phyloP scores from a whole-genome alignment of 2,797 vertebrate species.

The Oreochromis grahami region DNA sequence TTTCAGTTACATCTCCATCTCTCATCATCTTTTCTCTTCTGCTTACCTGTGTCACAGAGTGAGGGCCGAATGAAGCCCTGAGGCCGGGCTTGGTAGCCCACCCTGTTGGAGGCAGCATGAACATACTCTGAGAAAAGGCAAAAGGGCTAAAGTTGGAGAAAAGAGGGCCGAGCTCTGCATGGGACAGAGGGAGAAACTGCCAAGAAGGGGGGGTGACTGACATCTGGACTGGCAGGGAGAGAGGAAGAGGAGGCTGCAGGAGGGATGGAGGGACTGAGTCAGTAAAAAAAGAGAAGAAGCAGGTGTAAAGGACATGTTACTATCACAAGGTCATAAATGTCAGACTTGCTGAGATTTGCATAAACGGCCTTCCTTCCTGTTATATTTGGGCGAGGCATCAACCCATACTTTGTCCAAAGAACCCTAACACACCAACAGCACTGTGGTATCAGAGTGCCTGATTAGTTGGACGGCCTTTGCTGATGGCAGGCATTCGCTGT shows the following conservation, averaged over 20 bases:
- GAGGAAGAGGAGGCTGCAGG: conserved; percentile 48
- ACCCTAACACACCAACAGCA: neutral
- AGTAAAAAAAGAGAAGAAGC: neutral
- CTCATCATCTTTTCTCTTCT: neutral
- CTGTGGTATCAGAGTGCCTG: neutral
- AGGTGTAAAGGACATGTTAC: neutral
- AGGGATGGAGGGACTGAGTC: conserved; percentile 25
- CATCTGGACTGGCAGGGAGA: conserved; percentile 66
- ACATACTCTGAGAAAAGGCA: conserved; percentile 65
- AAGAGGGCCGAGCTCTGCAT: conserved; percentile 62
- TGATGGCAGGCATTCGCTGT: neutral
- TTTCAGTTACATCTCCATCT: neutral
- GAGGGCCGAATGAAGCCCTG: conserved; percentile 69
- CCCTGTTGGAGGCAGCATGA: conserved; percentile 52
- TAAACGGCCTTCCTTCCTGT: neutral
- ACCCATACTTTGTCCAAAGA: neutral
- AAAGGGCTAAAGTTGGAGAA: conserved; percentile 78
- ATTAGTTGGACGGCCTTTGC: neutral
- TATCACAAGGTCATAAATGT: neutral
- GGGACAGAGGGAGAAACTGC: conserved; percentile 64
- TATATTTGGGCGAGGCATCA: neutral
- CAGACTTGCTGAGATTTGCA: neutral
- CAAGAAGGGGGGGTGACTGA: conserved; percentile 45
- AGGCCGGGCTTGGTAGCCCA: conserved; percentile 37
- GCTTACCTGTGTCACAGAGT: conserved; percentile 70